These are phyloP conservation scores for Oscheius onirici DNA, from an alignment of 2,888 invertebrate genomes.

Conservation along the genomic window DNA sequence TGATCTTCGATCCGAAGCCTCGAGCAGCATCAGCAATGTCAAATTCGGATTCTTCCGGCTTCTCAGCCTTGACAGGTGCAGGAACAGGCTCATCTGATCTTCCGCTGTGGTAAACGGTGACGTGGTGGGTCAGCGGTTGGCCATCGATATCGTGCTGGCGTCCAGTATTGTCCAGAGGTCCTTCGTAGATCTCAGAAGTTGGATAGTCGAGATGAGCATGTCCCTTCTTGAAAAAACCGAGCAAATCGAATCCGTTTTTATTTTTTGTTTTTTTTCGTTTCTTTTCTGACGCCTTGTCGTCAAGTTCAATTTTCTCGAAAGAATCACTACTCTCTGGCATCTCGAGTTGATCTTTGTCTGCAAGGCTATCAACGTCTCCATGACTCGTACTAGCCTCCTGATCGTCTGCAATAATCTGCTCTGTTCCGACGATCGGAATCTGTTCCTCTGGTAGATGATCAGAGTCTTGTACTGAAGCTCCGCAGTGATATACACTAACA, in stretches of 20 bases:
- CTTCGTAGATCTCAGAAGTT: constrained; percentile 34
- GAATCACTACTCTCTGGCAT: constrained; percentile 18
- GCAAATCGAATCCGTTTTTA: constrained; percentile 36
- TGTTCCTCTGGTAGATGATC: constrained; percentile 31
- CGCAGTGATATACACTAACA: constrained; percentile 40
- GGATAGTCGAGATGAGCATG: constrained; percentile 47
- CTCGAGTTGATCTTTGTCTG: background rate
- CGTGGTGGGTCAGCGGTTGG: constrained; percentile 38
- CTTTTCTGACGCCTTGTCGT: no score
- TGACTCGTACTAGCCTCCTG: constrained; percentile 32
- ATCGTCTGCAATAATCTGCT: constrained; percentile 44
- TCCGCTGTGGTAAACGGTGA: constrained; percentile 31
- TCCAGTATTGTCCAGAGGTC: constrained; percentile 41
- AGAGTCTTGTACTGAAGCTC: constrained; percentile 28
- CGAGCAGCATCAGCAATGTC: no score
- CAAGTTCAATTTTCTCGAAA: constrained; percentile 33
- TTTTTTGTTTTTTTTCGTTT: background rate
- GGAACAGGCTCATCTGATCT: constrained; percentile 34
- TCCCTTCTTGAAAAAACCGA: constrained; percentile 24
- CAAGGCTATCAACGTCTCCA: background rate
- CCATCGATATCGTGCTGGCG: constrained; percentile 38
- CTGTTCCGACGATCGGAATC: constrained; percentile 35
- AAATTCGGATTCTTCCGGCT: no score
- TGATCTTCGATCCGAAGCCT: no score
- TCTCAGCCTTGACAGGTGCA: no score